A percentile compares a stretch with the other conserved stretches of the same genome.
phyloP scores from a whole-genome alignment of 2,888 invertebrate species.

The Erebia palarica region DNA sequence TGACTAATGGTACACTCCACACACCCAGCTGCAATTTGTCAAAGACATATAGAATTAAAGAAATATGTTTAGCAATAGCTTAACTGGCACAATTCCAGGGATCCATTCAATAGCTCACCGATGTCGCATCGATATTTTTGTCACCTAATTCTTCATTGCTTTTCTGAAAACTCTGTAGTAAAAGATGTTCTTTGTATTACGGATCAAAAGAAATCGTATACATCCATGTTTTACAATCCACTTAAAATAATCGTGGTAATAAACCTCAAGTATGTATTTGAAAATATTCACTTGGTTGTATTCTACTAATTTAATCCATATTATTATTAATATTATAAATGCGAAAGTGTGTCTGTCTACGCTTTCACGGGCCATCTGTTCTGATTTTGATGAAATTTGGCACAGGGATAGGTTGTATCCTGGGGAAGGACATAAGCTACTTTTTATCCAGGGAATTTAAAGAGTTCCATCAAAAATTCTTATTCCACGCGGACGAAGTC shows the following conservation, averaged over 20 bases:
- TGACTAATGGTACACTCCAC: slow-evolving; percentile 9
- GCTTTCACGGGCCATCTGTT: too few species aligned
- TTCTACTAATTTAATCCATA: too few species aligned
- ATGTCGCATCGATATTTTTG: slow-evolving; percentile 44
- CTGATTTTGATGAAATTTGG: too few species aligned
- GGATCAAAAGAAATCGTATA: slow-evolving; percentile 23
- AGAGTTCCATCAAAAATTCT: too few species aligned
- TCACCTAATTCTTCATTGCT: slow-evolving; percentile 32
- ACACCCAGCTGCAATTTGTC: slow-evolving; percentile 8
- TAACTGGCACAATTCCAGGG: slow-evolving; percentile 42
- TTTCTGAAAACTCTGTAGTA: slow-evolving; percentile 22
- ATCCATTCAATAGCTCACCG: slow-evolving; percentile 42
- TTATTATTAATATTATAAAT: too few species aligned
- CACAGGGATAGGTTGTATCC: too few species aligned
- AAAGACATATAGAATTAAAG: slow-evolving; percentile 7
- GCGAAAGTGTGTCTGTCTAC: too few species aligned
- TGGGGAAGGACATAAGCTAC: too few species aligned
- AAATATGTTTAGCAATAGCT: slow-evolving; percentile 24
- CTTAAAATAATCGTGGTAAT: neutral
- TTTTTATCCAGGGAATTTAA: too few species aligned
- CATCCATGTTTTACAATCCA: slow-evolving; percentile 2
- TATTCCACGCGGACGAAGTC: too few species aligned
- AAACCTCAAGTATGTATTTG: neutral
- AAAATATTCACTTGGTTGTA: too few species aligned
- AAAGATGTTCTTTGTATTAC: slow-evolving; percentile 11